These are phyloP conservation scores for Talpa occidentalis DNA, from an alignment of 2,113 vertebrate species.

Conservation along the genomic window DNA sequence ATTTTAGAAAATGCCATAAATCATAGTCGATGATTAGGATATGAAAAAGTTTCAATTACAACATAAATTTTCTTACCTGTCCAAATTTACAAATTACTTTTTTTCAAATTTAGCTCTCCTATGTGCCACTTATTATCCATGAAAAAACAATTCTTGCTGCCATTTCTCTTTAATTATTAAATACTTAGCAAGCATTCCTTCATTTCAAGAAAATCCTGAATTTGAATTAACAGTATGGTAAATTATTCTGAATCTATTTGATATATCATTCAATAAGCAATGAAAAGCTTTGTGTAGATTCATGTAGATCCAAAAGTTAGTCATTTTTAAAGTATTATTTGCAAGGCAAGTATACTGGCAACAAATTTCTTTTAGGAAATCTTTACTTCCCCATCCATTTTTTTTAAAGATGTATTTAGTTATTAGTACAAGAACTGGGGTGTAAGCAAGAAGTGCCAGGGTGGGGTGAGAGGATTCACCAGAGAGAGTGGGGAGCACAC, in stretches of 20 bases:
- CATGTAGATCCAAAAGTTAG: no score
- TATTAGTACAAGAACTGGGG: no score
- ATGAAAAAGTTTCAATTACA: neutral
- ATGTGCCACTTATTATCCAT: neutral
- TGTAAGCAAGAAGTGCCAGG: no score
- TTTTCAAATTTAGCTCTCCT: slow-evolving; percentile 1
- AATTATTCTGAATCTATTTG: neutral
- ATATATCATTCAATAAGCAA: neutral
- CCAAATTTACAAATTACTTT: neutral
- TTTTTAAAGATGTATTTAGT: no score
- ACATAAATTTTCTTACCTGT: neutral
- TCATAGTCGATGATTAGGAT: neutral
- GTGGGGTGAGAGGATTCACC: no score
- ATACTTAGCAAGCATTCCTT: neutral
- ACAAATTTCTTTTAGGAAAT: no score
- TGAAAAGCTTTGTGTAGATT: no score
- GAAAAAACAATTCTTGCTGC: neutral
- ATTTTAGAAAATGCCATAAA: neutral
- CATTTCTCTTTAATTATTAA: neutral
- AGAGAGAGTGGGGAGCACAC: no score
- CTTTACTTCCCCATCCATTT: no score
- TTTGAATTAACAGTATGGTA: neutral
- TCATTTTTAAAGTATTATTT: no score
- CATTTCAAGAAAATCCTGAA: neutral
- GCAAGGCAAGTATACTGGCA: no score